These are phyloP conservation scores for Cyphomyrus plagiostoma DNA, from an alignment of 2,113 vertebrate species.

Conservation along the genomic window DNA sequence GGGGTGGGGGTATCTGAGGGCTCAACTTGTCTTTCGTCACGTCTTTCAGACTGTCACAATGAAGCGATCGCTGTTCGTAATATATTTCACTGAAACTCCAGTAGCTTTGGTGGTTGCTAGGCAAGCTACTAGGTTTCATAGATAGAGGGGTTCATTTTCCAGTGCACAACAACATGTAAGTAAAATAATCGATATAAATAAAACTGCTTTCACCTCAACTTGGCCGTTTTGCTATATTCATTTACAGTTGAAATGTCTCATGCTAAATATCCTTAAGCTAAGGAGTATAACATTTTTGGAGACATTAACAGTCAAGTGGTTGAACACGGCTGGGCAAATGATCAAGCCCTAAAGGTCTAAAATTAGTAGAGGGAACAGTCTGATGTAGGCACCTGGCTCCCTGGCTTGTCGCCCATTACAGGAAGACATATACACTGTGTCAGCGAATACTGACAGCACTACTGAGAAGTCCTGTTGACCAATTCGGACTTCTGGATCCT, in stretches of 20 bases:
- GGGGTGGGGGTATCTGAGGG: not conserved
- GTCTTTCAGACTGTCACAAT: conserved; percentile 30
- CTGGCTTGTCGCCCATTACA: not conserved
- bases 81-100: not conserved
- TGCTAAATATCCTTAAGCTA: not conserved
- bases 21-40: conserved; percentile 32
- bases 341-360: not conserved
- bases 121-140: not conserved
- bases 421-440: not conserved
- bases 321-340: not conserved
- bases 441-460: not conserved
- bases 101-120: not conserved
- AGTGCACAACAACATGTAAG: not conserved
- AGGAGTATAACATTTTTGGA: not conserved
- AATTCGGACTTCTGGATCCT: not conserved
- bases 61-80: not conserved
- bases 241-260: not conserved
- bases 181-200: not conserved
- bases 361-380: not conserved
- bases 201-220: not conserved
- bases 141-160: not conserved
- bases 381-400: not conserved
- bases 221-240: not conserved
- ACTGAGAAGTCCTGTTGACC: not conserved
- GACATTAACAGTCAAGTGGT: not conserved